These are phyloP conservation scores for Lucinisca nassula DNA, from an alignment of 2,888 invertebrate species.

Conservation along the genomic window DNA sequence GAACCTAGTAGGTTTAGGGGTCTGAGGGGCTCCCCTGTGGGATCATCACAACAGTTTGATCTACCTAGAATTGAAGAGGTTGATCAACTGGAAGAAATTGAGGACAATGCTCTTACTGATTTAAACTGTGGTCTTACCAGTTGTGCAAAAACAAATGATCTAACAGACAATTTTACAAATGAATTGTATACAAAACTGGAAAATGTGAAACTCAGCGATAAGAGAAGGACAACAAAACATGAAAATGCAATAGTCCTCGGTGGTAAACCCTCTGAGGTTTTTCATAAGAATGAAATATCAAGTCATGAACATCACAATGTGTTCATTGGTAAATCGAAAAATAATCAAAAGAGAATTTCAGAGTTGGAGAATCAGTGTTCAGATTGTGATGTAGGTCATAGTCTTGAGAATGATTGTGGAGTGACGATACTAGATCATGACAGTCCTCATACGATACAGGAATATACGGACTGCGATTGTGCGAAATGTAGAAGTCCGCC, in stretches of 20 bases:
- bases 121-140: neutral
- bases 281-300: neutral
- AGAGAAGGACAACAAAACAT: neutral
- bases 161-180: neutral
- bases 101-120: neutral
- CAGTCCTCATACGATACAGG: neutral
- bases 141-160: neutral
- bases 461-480: neutral
- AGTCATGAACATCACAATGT: neutral
- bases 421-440: neutral
- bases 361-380: neutral
- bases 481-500: neutral
- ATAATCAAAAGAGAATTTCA: neutral
- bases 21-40: slow-evolving; percentile 27
- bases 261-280: neutral
- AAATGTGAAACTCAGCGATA: neutral
- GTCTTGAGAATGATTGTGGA: neutral
- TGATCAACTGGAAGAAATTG: neutral
- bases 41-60: slow-evolving; percentile 38
- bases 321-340: neutral
- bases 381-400: slow-evolving; percentile 6
- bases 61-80: slow-evolving; percentile 3
- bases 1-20: slow-evolving; percentile 1
- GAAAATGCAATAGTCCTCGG: neutral
- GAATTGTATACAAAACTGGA: neutral